These are phyloP conservation scores for Lithophane socia DNA, from an alignment of 2,888 invertebrate species.

Conservation along the genomic window DNA sequence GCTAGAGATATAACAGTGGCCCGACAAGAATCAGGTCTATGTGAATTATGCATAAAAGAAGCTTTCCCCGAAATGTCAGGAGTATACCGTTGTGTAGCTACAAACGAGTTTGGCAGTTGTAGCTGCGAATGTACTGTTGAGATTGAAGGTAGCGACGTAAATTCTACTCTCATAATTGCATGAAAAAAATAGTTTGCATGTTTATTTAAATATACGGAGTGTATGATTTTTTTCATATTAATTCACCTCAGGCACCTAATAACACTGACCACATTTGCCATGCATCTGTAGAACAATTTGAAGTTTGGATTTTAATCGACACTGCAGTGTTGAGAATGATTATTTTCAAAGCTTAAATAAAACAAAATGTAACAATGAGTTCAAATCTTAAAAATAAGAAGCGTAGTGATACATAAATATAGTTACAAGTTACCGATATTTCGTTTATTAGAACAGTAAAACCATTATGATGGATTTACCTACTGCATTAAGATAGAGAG, in stretches of 20 bases:
- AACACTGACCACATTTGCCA: conserved; percentile 76
- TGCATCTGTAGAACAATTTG: conserved; percentile 83
- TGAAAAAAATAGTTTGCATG: conserved; percentile 74
- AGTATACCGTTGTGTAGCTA: conserved; percentile 95
- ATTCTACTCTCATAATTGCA: conserved; percentile 75
- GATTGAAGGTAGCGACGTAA: conserved; percentile 93
- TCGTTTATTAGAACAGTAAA: conserved; percentile 7
- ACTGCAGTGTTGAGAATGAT: conserved; percentile 29
- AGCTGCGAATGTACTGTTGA: conserved; percentile 94
- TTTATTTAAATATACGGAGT: conserved; percentile 52
- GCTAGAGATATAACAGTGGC: conserved; percentile 94
- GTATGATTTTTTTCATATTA: conserved; percentile 61
- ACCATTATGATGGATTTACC: not conserved
- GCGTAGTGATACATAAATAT: conserved; percentile 8
- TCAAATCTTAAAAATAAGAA: not conserved
- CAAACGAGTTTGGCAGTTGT: conserved; percentile 95
- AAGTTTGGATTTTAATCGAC: conserved; percentile 57
- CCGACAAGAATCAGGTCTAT: conserved; percentile 94
- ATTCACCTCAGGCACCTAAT: conserved; percentile 57
- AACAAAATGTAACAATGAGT: conserved; percentile 26
- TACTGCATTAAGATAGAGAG: not conserved
- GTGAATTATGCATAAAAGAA: conserved; percentile 95
- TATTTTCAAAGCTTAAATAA: conserved; percentile 47
- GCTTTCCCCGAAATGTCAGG: conserved; percentile 98
- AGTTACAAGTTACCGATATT: conserved; percentile 16